A percentile compares a stretch with the other conserved stretches of the same genome.
Conservation (phyloP, 1,140 invertebrate genomes). For the Pogonognathellus flavescens region DNA sequence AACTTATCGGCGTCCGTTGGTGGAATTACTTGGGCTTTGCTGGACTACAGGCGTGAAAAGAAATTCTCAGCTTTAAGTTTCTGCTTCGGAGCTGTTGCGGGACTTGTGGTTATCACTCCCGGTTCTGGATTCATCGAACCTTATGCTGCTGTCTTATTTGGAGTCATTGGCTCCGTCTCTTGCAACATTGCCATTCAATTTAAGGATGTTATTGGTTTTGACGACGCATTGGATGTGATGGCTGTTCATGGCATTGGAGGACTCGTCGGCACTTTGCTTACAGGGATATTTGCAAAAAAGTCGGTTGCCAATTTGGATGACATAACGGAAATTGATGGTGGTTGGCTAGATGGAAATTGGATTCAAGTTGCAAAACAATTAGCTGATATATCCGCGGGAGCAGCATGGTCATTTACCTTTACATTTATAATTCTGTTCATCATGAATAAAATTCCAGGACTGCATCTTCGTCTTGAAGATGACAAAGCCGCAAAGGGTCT, state of each 20-base stretch:
- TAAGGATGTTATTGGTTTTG: constrained; percentile 59
- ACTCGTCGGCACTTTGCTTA: constrained; percentile 62
- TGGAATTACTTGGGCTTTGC: constrained; percentile 63
- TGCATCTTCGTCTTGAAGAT: constrained; percentile 55
- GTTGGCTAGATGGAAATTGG: constrained; percentile 62
- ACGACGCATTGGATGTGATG: constrained; percentile 65
- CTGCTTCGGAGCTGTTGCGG: constrained; percentile 64
- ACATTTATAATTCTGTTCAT: constrained; percentile 61
- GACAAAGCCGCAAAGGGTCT: constrained; percentile 40
- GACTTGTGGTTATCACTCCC: constrained; percentile 60
- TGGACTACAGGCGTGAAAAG: constrained; percentile 61
- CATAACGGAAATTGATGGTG: constrained; percentile 29
- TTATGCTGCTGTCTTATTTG: constrained; percentile 55
- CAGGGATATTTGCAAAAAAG: constrained; percentile 61
- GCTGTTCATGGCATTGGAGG: constrained; percentile 65
- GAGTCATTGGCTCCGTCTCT: constrained; percentile 58
- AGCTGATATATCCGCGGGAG: constrained; percentile 38
- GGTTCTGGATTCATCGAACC: constrained; percentile 60
- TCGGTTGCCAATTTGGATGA: constrained; percentile 55
- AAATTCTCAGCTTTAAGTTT: constrained; percentile 65
- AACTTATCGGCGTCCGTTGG: constrained; percentile 62
- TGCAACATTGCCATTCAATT: constrained; percentile 61
- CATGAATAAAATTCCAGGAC: constrained; percentile 66
- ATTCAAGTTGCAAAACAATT: constrained; percentile 60
- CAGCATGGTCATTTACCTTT: constrained; percentile 57